Conservation (phyloP, 2,797 vertebrate species). For the Cephalopachus bancanus region DNA sequence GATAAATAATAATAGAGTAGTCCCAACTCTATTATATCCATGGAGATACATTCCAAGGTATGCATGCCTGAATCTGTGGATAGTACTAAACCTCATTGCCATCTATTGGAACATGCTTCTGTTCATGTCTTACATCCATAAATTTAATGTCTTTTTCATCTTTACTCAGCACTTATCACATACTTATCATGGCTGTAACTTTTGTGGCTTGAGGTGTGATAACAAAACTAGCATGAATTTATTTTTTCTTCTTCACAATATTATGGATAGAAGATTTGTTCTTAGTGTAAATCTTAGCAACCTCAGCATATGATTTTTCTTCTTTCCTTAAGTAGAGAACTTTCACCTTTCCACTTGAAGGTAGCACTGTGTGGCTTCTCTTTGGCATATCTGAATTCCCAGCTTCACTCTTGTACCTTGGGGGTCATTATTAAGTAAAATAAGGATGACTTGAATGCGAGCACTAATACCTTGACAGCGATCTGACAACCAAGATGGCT, state of each 20-base stretch:
- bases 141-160: background rate
- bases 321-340: background rate
- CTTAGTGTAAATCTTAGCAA: background rate
- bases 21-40: too few relatives aligned
- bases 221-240: background rate
- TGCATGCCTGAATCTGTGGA: background rate
- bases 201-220: background rate
- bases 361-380: background rate
- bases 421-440: background rate
- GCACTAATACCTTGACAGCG: too few relatives aligned
- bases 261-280: background rate
- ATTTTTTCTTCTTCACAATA: background rate
- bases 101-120: background rate
- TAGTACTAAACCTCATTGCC: background rate
- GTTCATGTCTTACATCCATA: background rate
- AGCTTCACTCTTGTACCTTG: background rate
- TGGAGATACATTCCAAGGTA: background rate
- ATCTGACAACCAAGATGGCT: background rate
- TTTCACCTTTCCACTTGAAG: background rate
- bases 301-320: background rate
- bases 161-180: background rate
- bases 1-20: background rate
- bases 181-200: background rate
- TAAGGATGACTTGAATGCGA: background rate
- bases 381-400: background rate